Evolutionary conservation across 2,113 vertebrate species (phyloP), one percentile per base, ranked within the genome.

Genomic region (Hassar affinis): DNA sequence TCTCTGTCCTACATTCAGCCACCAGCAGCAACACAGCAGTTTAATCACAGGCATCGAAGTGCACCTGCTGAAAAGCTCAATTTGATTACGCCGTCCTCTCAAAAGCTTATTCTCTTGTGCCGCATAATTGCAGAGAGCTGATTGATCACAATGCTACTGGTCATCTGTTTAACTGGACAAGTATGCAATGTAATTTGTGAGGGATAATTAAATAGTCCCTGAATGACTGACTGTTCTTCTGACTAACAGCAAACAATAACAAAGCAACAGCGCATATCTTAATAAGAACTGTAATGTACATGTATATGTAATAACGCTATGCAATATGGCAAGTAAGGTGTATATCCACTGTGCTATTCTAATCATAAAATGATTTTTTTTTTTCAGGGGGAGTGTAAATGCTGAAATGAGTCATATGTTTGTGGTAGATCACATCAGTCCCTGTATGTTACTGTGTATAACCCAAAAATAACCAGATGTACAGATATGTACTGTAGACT

Each of bases 1-100:
- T 51, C 68, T 59, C 61, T 69, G 62, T 57, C 79, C 84, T 85
- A 81, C 79, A 85, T 71, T 35, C n/a, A 59, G 12, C 18, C 75
- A 62, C 25, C 76, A 72, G 64, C 42, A 82, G 5, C 20, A 54
- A 64, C 59, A 42, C 61, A 35, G 38, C 42, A 49, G 20, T 14
- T 54, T 69, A 61, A 77, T 69, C 51, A 51, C 64, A 78, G 52
- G 33, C 52, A 68, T 59, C 20, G 56, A 54, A 69, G 7, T 51
- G 72, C 59, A 35, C 35, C 71, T 51, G 47, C 75, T 79, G 35
- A 59, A 78, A 84, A 27, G 20, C 22, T 62, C 0, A 6, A 47
- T 27, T 62, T 56, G 59, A 83, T 83, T 78, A 25, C 38, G 20
- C 10, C 27, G 27, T 45, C 62, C 30, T 49, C 57, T 45, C 2